phyloP scores from a whole-genome alignment of 2,113 vertebrate species.

The Mirza zaza region DNA sequence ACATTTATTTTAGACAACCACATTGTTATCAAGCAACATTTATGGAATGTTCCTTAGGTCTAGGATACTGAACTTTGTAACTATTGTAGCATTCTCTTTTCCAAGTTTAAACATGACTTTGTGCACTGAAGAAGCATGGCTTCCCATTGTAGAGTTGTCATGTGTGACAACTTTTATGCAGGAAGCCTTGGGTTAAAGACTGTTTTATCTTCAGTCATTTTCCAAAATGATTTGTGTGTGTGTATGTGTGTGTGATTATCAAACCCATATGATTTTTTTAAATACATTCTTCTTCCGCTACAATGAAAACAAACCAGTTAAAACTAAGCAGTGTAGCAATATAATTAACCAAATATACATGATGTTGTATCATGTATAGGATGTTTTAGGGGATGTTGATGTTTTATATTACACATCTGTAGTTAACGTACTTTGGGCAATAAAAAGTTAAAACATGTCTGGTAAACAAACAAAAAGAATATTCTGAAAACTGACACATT shows the following conservation, averaged over 20 bases:
- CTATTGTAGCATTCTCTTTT: neutral
- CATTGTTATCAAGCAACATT: conserved; percentile 43
- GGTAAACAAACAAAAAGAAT: neutral
- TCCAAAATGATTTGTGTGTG: conserved; percentile 56
- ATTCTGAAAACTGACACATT: neutral
- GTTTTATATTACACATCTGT: neutral
- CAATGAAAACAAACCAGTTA: conserved; percentile 38
- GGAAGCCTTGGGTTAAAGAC: conserved; percentile 26
- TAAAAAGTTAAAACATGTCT: conserved; percentile 6
- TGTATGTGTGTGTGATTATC: neutral
- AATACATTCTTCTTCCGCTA: conserved; percentile 46
- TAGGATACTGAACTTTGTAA: neutral
- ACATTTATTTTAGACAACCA: conserved; percentile 55
- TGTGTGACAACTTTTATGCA: neutral
- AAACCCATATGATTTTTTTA: conserved; percentile 28
- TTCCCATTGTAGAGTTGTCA: neutral
- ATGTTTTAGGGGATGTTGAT: neutral
- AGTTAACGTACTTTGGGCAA: neutral
- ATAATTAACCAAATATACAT: neutral
- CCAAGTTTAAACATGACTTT: neutral
- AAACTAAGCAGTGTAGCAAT: conserved; percentile 45
- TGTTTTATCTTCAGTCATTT: conserved; percentile 43
- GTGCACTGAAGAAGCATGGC: neutral
- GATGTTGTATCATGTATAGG: neutral
- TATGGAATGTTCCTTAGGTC: conserved; percentile 6